Conservation (phyloP, 1,140 invertebrate species). For the Macrotrachela quadricornifera region DNA sequence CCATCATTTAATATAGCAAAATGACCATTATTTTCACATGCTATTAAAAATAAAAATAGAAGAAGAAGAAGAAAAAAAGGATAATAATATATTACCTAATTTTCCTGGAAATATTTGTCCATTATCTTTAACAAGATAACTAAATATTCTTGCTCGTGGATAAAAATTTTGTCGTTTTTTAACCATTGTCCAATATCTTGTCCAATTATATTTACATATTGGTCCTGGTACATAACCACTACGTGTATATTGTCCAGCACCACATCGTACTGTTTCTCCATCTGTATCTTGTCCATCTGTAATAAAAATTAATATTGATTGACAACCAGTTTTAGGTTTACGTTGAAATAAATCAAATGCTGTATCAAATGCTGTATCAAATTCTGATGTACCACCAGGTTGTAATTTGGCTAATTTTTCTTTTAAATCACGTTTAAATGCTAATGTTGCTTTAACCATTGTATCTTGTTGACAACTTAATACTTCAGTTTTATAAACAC, state of each 20-base stretch:
- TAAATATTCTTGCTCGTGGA: slow-evolving; percentile 29
- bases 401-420: slow-evolving; percentile 26
- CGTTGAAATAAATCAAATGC: slow-evolving; percentile 25
- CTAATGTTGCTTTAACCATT: slow-evolving; percentile 29
- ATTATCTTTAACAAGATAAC: slow-evolving; percentile 30
- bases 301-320: slow-evolving; percentile 29
- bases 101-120: slow-evolving; percentile 29
- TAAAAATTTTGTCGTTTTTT: slow-evolving; percentile 17
- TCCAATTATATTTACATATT: slow-evolving; percentile 33
- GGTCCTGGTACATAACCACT: slow-evolving; percentile 33
- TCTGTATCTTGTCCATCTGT: slow-evolving; percentile 32
- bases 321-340: slow-evolving; percentile 26
- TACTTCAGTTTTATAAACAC: slow-evolving; percentile 22
- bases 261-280: slow-evolving; percentile 31
- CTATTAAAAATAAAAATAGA: not conserved
- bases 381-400: slow-evolving; percentile 29
- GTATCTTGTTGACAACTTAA: slow-evolving; percentile 26
- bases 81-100: slow-evolving; percentile 10
- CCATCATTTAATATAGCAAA: slow-evolving; percentile 25
- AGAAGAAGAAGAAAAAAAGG: not conserved
- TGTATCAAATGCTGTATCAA: slow-evolving; percentile 28
- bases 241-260: slow-evolving; percentile 31
- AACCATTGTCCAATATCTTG: slow-evolving; percentile 24
- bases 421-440: slow-evolving; percentile 30
- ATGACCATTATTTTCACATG: slow-evolving; percentile 17